A percentile compares a stretch with the other conserved stretches of the same genome.
phyloP scores from a whole-genome alignment of 1,140 invertebrate genomes.

The Pararge aegeria region DNA sequence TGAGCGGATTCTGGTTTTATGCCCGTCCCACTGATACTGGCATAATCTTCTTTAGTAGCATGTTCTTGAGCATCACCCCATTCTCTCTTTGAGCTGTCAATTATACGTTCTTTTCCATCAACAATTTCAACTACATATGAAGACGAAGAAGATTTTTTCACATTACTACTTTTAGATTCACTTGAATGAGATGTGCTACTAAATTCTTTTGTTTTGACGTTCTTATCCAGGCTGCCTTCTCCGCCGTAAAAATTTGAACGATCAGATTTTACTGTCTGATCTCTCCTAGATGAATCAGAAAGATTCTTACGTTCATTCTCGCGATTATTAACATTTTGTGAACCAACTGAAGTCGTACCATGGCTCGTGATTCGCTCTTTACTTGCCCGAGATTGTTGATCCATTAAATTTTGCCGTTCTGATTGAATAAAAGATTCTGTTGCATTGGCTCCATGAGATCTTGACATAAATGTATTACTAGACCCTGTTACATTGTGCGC shows the following conservation, averaged over 20 bases:
- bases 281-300: slow-evolving; percentile 45
- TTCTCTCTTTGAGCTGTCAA: slow-evolving; percentile 80
- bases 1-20: slow-evolving; percentile 77
- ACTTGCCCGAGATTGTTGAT: slow-evolving; percentile 33
- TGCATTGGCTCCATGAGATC: slow-evolving; percentile 62
- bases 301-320: slow-evolving; percentile 53
- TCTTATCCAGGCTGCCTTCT: slow-evolving; percentile 60
- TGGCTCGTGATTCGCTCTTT: slow-evolving; percentile 36
- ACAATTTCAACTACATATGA: slow-evolving; percentile 81
- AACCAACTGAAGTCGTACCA: slow-evolving; percentile 30
- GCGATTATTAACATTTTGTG: slow-evolving; percentile 50
- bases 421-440: slow-evolving; percentile 70
- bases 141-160: slow-evolving; percentile 79
- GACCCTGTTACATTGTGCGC: slow-evolving; percentile 32
- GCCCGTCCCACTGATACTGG: slow-evolving; percentile 75
- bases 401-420: slow-evolving; percentile 60
- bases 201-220: slow-evolving; percentile 58
- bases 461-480: slow-evolving; percentile 41
- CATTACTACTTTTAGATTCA: slow-evolving; percentile 67
- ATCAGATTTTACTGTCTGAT: slow-evolving; percentile 54
- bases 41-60: slow-evolving; percentile 75
- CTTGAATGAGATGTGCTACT: slow-evolving; percentile 64
- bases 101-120: slow-evolving; percentile 82
- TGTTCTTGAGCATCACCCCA: slow-evolving; percentile 75
- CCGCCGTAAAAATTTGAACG: slow-evolving; percentile 63